Evolutionary conservation across 2,797 vertebrate species (phyloP), one percentile per base, ranked within the genome.

Genomic region (Ceryle rudis): DNA sequence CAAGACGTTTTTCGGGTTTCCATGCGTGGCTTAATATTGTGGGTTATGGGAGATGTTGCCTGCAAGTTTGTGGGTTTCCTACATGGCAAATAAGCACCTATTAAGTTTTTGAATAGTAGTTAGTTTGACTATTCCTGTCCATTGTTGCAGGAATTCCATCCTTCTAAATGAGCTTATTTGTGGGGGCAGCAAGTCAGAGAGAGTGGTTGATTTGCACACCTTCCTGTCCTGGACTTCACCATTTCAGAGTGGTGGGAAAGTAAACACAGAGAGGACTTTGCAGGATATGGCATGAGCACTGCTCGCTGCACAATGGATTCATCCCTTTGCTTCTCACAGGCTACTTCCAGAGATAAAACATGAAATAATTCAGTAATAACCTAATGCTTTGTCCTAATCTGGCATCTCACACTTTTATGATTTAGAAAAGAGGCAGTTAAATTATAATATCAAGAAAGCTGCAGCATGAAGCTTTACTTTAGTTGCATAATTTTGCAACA

Each of bases 371-470:
- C 72, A 62, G 57, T 86, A 85, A 93, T 86, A 95, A 92, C 49
- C 62, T 52, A 83, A 77, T 64, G 79, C 79, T 88, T 92, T 95
- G 84, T 74, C 52, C 55, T 92, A 79, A 96, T 90, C 89, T 94
- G 77, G 33, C 90, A 90, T 89, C 85, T 95, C 70, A 51, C 69
- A 75, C 92, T 92, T 96, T 91, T 47, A 82, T 88, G 82, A 86
- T 96, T 97, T 96, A 94, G 96, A 89, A 97, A 96, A 95, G 93
- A 97, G 81, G 62, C 87, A 75, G 96, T 97, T 97, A 97, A 97
- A 91, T 97, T 95, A 94, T 89, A 96, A 91, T 66, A 97, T 90
- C 89, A 97, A 95, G 96, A 96, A 98, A 95, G 87, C 90, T 95
- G 93, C 73, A 81, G 85, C 82, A 90, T 73, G 97, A 94, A 69